Evolutionary conservation across 2,113 vertebrate species (phyloP).

Genomic region (Thinocorus orbignyianus): DNA sequence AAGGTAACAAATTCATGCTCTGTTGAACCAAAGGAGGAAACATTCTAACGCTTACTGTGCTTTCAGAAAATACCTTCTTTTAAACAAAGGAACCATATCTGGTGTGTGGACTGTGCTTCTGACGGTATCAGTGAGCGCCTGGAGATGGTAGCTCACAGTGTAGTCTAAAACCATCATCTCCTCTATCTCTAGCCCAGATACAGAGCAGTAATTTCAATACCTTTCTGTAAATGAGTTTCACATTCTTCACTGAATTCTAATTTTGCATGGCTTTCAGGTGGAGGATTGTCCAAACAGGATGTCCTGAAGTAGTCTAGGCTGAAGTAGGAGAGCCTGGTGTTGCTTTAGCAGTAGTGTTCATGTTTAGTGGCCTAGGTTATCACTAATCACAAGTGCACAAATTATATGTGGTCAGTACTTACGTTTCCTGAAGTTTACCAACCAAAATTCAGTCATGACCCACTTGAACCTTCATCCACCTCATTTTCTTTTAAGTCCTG

Average conservation of each 20-base stretch:
- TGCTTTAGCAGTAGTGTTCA: background rate
- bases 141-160: background rate
- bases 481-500: background rate
- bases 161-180: background rate
- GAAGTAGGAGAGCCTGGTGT: background rate
- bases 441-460: background rate
- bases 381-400: background rate
- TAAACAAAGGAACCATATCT: background rate
- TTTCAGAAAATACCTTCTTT: background rate
- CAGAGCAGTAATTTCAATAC: background rate
- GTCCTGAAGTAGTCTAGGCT: background rate
- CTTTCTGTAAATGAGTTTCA: background rate
- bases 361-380: background rate
- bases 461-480: background rate
- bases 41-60: background rate
- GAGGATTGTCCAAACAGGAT: background rate
- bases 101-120: background rate
- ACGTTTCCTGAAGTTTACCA: background rate
- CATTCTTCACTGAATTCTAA: background rate
- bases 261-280: background rate
- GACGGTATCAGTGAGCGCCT: background rate
- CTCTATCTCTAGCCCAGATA: background rate
- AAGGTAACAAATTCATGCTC: conserved; percentile 6
- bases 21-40: conserved; percentile 20
- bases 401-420: background rate